Percentiles rank a stretch among this genome's conserved stretches.
phyloP scores from a whole-genome alignment of 2,888 invertebrate species.

The Caenorhabditis imperialis region DNA sequence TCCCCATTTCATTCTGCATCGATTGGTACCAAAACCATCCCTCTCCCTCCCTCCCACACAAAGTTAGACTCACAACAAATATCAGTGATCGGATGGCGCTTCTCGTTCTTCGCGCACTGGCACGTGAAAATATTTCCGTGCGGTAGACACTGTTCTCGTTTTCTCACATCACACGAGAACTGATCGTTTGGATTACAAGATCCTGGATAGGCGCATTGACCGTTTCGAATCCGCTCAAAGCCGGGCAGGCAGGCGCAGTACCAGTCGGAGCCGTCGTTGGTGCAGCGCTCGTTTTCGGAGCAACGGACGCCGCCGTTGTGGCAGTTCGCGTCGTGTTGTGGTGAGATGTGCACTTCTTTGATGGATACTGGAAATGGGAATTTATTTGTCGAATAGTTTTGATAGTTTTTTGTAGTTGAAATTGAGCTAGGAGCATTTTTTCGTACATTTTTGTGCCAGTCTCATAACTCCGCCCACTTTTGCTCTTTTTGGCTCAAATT shows the following conservation, averaged over 20 bases:
- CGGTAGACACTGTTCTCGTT: slow-evolving; percentile 75
- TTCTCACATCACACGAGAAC: slow-evolving; percentile 73
- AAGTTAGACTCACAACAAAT: slow-evolving; percentile 74
- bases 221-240: slow-evolving; percentile 68
- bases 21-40: too few species aligned
- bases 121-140: slow-evolving; percentile 75
- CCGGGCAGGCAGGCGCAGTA: slow-evolving; percentile 71
- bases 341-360: slow-evolving; percentile 64
- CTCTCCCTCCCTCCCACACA: too few species aligned
- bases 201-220: slow-evolving; percentile 73
- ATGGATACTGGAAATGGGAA: slow-evolving; percentile 68
- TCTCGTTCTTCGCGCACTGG: slow-evolving; percentile 74
- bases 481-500: too few species aligned
- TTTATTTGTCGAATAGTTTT: too few species aligned
- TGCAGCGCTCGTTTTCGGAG: slow-evolving; percentile 66
- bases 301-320: slow-evolving; percentile 67
- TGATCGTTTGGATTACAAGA: slow-evolving; percentile 75
- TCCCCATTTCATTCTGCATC: too few species aligned
- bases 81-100: slow-evolving; percentile 76
- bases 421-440: too few species aligned
- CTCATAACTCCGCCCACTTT: too few species aligned
- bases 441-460: too few species aligned
- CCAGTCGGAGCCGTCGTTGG: slow-evolving; percentile 41
- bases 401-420: too few species aligned
- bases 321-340: slow-evolving; percentile 67